Evolutionary conservation across 2,113 vertebrate species (phyloP), one percentile per base, ranked within the genome.

Genomic region (Archilochus colubris): DNA sequence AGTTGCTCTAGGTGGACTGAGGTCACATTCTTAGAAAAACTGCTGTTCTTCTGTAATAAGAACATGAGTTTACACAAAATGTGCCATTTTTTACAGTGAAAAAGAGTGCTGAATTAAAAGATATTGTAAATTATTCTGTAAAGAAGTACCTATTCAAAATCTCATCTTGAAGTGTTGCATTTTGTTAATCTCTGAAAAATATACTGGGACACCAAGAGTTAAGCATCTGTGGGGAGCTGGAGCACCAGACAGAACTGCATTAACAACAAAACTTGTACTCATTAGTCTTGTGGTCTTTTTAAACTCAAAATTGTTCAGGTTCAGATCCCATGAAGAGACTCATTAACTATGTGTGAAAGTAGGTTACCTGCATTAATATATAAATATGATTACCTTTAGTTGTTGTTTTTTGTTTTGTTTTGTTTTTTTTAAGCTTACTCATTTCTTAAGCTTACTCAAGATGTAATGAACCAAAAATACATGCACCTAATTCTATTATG

Each of bases 291-390:
- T 86, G 92, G 59, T 1, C 62, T 93, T 90, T 90, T 70, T 94
- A 88, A 87, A 82, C 78, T 92, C 16, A 17, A 3, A 80, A 66
- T 74, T 88, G 66, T 69, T 92, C 88, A 59, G 48, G 89, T 89
- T 96, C 67, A 85, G 9, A 72, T 97, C 82, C 74, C 81, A 91
- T 86, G 87, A 91, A 96, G 68, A 76, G 86, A 31, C 79, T 94
- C 79, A 91, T 95, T 97, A 96, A 33, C 93, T 95, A 82, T 94
- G 88, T 95, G 93, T 94, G 89, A 96, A 95, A 92, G 89, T 88
- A 94, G 93, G 94, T 91, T 95, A 85, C 46, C 3, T 67, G 75
- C 48, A 76, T 91, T 95, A 91, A 82, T 94, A 89, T 48, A 86
- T 80, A 88, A 94, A 85, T 89, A 91, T 66, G 33, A 91, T 82